phyloP scores from a whole-genome alignment of 2,113 vertebrate species.

The Chloropsis hardwickii region DNA sequence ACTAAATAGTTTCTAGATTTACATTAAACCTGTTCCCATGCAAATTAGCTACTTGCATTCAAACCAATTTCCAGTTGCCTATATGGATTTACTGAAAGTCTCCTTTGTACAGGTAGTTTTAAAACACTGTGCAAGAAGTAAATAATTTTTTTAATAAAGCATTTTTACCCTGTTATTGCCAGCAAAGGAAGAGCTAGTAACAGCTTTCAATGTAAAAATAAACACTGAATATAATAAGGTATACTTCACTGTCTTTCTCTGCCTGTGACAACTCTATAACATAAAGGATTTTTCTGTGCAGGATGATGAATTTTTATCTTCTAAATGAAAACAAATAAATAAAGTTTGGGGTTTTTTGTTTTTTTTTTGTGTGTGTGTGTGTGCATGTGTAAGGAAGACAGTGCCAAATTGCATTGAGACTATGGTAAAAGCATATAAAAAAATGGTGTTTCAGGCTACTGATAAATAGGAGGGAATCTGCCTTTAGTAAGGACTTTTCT shows the following conservation, averaged over 20 bases:
- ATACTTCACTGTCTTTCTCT: not conserved
- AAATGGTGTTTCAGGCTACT: not conserved
- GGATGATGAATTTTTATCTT: not conserved
- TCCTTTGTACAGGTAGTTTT: not conserved
- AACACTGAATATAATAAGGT: not conserved
- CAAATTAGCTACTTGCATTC: not conserved
- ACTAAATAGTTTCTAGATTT: not conserved
- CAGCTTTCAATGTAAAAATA: not conserved
- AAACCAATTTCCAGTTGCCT: constrained; percentile 10
- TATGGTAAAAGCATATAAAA: not conserved
- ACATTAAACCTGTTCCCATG: not conserved
- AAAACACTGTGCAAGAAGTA: not conserved
- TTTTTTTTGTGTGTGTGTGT: no score
- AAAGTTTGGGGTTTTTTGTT: no score
- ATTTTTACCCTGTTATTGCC: not conserved
- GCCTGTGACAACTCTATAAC: not conserved
- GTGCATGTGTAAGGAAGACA: not conserved
- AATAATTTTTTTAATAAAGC: not conserved
- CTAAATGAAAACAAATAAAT: not conserved
- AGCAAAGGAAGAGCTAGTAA: not conserved
- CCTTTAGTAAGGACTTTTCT: not conserved
- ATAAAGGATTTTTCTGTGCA: not conserved
- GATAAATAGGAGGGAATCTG: not conserved
- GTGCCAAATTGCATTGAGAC: not conserved
- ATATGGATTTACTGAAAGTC: not conserved